Conservation (phyloP, 2,888 invertebrate species). For the Scaptomyza reducta region DNA sequence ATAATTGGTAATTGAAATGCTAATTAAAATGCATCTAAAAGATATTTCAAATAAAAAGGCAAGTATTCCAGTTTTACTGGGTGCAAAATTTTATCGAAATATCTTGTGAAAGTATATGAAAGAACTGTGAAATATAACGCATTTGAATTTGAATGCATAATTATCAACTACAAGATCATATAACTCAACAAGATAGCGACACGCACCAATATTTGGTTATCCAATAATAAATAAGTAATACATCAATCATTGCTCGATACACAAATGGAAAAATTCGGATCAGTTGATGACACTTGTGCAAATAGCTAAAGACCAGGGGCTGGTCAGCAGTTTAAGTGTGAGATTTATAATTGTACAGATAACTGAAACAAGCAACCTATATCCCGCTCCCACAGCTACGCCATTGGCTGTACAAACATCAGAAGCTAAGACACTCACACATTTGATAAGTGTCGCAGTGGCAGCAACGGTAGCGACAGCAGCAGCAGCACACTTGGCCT, state of each 20-base stretch:
- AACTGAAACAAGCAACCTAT: constrained; percentile 77
- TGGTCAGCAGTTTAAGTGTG: constrained; percentile 49
- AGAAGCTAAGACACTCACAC: constrained; percentile 13
- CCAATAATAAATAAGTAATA: constrained; percentile 32
- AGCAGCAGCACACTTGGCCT: constrained; percentile 33
- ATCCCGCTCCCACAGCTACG: constrained; percentile 77
- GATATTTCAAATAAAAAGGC: too few species aligned
- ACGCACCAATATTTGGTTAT: constrained; percentile 44
- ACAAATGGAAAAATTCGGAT: constrained; percentile 49
- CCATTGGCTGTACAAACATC: constrained; percentile 65
- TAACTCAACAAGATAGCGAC: constrained; percentile 30
- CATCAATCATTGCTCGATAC: constrained; percentile 22
- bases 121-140: constrained; percentile 27
- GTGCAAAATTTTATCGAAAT: too few species aligned
- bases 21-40: not conserved
- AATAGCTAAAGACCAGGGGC: constrained; percentile 37
- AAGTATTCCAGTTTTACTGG: too few species aligned
- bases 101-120: not conserved
- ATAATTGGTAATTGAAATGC: too few species aligned
- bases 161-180: constrained; percentile 7
- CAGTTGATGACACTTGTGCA: constrained; percentile 41
- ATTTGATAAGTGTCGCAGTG: constrained; percentile 67
- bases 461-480: constrained; percentile 19
- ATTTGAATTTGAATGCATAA: not conserved
- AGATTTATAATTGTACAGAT: constrained; percentile 45